These are phyloP conservation scores for Oscheius sp. DNA, from an alignment of 2,888 invertebrate species.

Conservation along the genomic window DNA sequence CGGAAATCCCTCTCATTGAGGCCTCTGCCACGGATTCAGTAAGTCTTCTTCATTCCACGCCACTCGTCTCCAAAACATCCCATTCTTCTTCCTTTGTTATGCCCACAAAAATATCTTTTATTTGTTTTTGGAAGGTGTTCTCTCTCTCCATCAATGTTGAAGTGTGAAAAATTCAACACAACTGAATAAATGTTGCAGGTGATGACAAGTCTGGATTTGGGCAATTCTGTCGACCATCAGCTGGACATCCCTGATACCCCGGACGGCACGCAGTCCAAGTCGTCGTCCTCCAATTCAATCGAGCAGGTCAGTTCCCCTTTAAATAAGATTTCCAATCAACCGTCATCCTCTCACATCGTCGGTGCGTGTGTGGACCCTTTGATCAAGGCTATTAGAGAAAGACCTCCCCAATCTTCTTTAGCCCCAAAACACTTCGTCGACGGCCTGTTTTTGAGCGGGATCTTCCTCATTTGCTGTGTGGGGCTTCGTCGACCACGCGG, in stretches of 20 bases:
- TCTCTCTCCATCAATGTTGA: neutral
- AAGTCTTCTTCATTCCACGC: neutral
- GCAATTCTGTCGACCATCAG: constrained; percentile 27
- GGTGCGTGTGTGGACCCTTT: no score
- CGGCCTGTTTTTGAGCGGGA: no score
- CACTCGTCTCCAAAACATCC: neutral
- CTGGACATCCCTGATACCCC: constrained; percentile 32
- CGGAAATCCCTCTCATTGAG: constrained; percentile 29
- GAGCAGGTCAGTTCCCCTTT: constrained; percentile 58
- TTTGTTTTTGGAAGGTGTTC: constrained; percentile 6
- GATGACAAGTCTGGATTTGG: constrained; percentile 32
- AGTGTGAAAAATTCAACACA: neutral
- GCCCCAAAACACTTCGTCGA: neutral
- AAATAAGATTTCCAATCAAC: no score
- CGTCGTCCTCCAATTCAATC: constrained; percentile 62
- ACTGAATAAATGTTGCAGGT: constrained; percentile 11
- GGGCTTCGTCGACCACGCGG: no score
- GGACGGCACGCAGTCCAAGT: constrained; percentile 48
- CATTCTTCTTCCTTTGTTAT: constrained; percentile 8
- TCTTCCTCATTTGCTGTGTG: no score
- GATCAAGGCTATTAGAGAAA: neutral
- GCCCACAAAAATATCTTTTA: constrained; percentile 3
- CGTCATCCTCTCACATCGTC: no score
- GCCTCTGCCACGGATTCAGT: constrained; percentile 24
- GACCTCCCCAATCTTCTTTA: neutral